Evolutionary conservation across 2,797 vertebrate species (phyloP), one percentile per base, ranked within the genome.

Genomic region (Pelochelys cantorii): DNA sequence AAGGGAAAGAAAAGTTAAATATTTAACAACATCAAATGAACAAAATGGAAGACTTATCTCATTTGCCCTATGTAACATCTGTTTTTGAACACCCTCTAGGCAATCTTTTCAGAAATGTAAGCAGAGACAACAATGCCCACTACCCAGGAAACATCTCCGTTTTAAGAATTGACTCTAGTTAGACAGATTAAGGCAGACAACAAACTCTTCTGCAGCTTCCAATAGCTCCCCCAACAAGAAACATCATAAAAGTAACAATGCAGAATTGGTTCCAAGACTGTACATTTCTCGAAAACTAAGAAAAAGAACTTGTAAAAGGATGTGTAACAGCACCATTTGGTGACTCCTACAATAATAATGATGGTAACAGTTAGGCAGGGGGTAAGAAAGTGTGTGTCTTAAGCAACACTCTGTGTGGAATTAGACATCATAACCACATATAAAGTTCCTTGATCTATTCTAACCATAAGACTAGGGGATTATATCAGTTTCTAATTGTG

Each of bases 291-390:
- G 91, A 56, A 78, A 1, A 0, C 57, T 12, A 71, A 68, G 60
- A 68, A 80, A 86, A 88, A 93, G 53, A 87, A 90, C 68, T 34
- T 91, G 89, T 89, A 62, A 55, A 96, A 88, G 12, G 75, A 59
- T 52, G 18, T 62, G 18, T 62, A 62, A 48, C 15, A 3, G 53
- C 10, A 86, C 27, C n/a, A 37, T 62, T 71, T 90, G 1, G 1
- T 92, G 71, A 68, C 4, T 92, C 56, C 74, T 23, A 17, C 42
- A 25, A 4, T 31, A 13, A 2, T 1, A 0, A 78, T 54, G 88
- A 42, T 0, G 10, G 54, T 42, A 59, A 53, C 37, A 53, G 11
- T 0, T 1, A 80, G 68, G 77, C 83, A 81, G 14, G 27, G 78
- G 81, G 60, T 74, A 94, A 84, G 65, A 81, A 55, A 5, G 85